These are phyloP conservation scores for Zaprionus africanus DNA, from an alignment of 1,140 invertebrate species.

Conservation along the genomic window DNA sequence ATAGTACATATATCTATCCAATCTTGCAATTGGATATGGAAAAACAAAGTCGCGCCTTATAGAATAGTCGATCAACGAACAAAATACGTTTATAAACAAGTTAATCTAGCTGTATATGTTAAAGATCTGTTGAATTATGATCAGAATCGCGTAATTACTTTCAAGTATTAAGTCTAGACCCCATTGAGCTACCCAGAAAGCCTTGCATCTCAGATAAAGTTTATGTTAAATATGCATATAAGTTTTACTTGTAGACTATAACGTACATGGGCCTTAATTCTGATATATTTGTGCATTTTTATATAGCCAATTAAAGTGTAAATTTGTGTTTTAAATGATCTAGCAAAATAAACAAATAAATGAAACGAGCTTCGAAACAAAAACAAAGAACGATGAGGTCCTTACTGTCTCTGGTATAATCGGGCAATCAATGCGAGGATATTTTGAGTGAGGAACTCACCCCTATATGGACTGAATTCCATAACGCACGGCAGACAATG, in stretches of 20 bases:
- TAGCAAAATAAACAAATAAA: constrained; percentile 1
- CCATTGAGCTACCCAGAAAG: neutral
- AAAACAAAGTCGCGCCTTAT: neutral
- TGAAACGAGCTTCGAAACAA: constrained; percentile 7
- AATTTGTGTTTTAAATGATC: constrained; percentile 9
- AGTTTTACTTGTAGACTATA: constrained; percentile 10
- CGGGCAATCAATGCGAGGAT: constrained; percentile 33
- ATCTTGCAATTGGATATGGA: neutral
- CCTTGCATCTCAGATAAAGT: constrained; percentile 10
- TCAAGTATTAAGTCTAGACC: neutral
- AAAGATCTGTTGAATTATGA: constrained; percentile 3
- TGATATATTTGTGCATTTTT: constrained; percentile 6
- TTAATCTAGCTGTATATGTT: neutral
- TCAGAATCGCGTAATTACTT: neutral
- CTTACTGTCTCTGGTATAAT: neutral
- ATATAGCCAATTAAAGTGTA: constrained; percentile 1
- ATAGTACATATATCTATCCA: neutral
- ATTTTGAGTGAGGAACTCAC: constrained; percentile 20
- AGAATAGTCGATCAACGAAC: neutral
- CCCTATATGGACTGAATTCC: constrained; percentile 31
- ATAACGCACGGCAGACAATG: constrained; percentile 29
- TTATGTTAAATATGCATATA: constrained; percentile 14
- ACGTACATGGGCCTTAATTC: neutral
- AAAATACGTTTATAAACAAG: neutral
- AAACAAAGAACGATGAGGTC: neutral